phyloP scores from a whole-genome alignment of 2,113 vertebrate genomes.

The Myocastor coypus region DNA sequence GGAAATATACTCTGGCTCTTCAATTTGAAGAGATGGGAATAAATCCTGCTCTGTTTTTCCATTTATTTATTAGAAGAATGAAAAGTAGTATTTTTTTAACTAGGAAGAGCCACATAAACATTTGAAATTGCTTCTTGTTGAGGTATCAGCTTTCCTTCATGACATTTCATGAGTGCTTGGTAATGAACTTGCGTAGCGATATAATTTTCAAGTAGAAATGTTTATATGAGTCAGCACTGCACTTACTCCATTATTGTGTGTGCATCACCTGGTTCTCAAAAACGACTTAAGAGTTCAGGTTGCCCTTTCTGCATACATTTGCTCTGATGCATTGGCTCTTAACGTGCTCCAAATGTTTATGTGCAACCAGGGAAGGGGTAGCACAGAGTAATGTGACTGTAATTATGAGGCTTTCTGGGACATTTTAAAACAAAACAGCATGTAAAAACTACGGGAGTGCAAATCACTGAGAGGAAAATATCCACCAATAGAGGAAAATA shows the following conservation, averaged over 20 bases:
- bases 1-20: background rate
- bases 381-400: slow-evolving; percentile 36
- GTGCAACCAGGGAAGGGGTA: background rate
- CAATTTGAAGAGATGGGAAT: background rate
- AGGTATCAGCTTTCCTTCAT: slow-evolving; percentile 20
- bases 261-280: background rate
- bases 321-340: slow-evolving; percentile 16
- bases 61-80: background rate
- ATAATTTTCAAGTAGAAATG: background rate
- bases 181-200: slow-evolving; percentile 31
- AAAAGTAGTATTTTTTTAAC: slow-evolving; percentile 24
- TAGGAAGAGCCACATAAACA: background rate
- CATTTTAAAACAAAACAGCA: slow-evolving; percentile 31
- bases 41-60: background rate
- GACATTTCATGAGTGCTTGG: background rate
- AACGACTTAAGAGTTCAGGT: background rate
- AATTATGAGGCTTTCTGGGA: slow-evolving; percentile 57
- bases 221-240: background rate
- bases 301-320: background rate
- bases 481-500: background rate
- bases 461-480: slow-evolving; percentile 32
- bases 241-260: background rate
- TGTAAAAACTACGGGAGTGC: slow-evolving; percentile 42
- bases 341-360: slow-evolving; percentile 52
- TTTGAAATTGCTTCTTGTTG: slow-evolving; percentile 36